These are phyloP conservation scores for Rallus limicola DNA, from an alignment of 2,113 vertebrate genomes.

Conservation along the genomic window DNA sequence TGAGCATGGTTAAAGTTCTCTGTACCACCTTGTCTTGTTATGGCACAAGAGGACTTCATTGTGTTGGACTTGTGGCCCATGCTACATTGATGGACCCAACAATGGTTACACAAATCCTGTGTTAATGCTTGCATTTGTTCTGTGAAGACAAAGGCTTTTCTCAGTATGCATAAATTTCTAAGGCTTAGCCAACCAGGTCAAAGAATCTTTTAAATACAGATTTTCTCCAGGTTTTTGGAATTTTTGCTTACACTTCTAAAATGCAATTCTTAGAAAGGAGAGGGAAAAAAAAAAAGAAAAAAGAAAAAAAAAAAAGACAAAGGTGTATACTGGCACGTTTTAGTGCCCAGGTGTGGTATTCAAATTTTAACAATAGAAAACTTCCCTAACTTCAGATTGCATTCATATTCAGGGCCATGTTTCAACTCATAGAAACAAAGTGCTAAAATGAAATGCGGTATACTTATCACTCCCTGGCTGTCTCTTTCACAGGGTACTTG, in stretches of 20 bases:
- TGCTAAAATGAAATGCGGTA: not conserved
- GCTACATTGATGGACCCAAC: too few relatives aligned
- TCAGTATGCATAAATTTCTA: not conserved
- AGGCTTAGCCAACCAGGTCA: not conserved
- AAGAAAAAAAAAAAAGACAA: not conserved
- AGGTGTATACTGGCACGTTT: not conserved
- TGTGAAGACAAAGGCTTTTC: not conserved
- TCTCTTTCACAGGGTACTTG: not conserved
- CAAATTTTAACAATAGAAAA: not conserved
- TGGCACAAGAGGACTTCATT: not conserved
- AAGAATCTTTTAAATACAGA: accelerated
- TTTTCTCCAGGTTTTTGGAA: not conserved
- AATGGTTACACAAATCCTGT: not conserved
- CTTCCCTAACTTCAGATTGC: not conserved
- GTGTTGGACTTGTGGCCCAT: too few relatives aligned
- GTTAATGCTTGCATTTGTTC: not conserved
- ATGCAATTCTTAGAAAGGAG: not conserved
- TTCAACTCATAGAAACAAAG: not conserved
- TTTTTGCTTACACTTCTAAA: not conserved
- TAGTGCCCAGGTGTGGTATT: not conserved
- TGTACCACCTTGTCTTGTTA: not conserved
- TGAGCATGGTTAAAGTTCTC: not conserved
- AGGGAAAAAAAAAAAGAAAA: not conserved
- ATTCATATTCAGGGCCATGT: not conserved
- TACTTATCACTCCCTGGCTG: not conserved